Conservation (phyloP, 37 sponge, comb jelly and placozoan species). For the Cladorhizidae sp. region DNA sequence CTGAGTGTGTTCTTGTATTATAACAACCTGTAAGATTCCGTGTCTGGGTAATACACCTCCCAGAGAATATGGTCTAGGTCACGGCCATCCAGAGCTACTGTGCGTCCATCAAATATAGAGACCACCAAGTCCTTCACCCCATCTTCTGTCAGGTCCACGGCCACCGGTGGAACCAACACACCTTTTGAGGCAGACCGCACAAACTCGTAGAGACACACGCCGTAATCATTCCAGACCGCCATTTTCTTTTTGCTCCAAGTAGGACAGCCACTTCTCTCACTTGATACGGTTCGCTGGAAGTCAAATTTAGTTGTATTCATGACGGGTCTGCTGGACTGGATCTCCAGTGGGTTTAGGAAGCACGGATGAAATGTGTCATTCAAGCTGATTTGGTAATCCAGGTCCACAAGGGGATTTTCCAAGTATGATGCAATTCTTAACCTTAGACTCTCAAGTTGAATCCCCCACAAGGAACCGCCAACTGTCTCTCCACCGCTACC, state of each 20-base stretch:
- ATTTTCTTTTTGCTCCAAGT: not conserved
- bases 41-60: constrained; percentile 56
- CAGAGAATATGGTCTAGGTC: constrained; percentile 31
- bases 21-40: constrained; percentile 84
- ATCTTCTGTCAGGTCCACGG: constrained; percentile 73
- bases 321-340: constrained; percentile 8
- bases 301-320: constrained; percentile 8
- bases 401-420: not conserved
- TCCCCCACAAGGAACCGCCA: constrained; percentile 76
- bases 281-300: not conserved
- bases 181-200: constrained; percentile 31
- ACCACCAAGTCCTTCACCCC: constrained; percentile 56
- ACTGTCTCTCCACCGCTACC: constrained; percentile 89
- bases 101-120: constrained; percentile 46
- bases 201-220: constrained; percentile 64
- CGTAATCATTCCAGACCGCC: constrained; percentile 37
- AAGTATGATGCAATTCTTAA: not conserved
- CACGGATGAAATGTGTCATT: constrained; percentile 20
- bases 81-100: constrained; percentile 49
- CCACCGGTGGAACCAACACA: constrained; percentile 75
- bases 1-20: too few relatives aligned
- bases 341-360: not conserved
- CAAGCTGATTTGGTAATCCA: not conserved
- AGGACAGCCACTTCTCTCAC: not conserved
- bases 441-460: constrained; percentile 55